Percentiles rank a stretch among this genome's conserved stretches.
Evolutionary conservation across 2,113 vertebrate species (phyloP).

Genomic region (Thamnophis sirtalis): DNA sequence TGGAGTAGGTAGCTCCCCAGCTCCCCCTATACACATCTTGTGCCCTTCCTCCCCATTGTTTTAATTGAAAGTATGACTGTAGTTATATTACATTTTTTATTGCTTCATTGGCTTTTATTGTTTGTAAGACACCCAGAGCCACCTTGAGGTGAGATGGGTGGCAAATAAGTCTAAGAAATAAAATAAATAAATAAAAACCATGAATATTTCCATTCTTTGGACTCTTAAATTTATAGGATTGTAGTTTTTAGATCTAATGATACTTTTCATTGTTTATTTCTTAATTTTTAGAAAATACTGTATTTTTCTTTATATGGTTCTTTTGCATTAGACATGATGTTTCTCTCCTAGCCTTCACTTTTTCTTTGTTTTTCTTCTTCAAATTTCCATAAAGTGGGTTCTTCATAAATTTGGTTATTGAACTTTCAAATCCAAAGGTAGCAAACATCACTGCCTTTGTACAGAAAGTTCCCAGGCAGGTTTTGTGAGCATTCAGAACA

Average conservation of each 20-base stretch:
- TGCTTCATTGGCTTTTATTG: too few relatives aligned
- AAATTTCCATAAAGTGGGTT: neutral
- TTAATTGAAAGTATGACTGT: too few relatives aligned
- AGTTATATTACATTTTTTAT: too few relatives aligned
- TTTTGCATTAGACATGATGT: neutral
- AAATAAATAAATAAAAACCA: neutral
- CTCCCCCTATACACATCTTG: too few relatives aligned
- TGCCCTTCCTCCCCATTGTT: too few relatives aligned
- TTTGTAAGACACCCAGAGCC: too few relatives aligned
- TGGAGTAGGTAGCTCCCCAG: too few relatives aligned
- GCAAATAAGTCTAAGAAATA: too few relatives aligned
- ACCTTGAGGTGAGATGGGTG: too few relatives aligned
- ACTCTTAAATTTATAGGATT: neutral
- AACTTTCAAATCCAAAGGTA: constrained; percentile 21
- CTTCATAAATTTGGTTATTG: constrained; percentile 12
- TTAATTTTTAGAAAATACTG: neutral
- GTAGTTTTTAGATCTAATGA: fast-evolving
- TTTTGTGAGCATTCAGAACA: constrained; percentile 55
- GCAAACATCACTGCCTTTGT: constrained; percentile 36
- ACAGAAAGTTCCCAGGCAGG: constrained; percentile 44
- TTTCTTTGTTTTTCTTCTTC: constrained; percentile 19
- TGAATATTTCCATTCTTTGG: neutral
- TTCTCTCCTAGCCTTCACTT: neutral
- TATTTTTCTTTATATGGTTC: neutral
- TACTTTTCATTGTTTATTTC: constrained; percentile 6